Evolutionary conservation across 2,113 vertebrate genomes (phyloP).

Genomic region (Collichthys lucidus): DNA sequence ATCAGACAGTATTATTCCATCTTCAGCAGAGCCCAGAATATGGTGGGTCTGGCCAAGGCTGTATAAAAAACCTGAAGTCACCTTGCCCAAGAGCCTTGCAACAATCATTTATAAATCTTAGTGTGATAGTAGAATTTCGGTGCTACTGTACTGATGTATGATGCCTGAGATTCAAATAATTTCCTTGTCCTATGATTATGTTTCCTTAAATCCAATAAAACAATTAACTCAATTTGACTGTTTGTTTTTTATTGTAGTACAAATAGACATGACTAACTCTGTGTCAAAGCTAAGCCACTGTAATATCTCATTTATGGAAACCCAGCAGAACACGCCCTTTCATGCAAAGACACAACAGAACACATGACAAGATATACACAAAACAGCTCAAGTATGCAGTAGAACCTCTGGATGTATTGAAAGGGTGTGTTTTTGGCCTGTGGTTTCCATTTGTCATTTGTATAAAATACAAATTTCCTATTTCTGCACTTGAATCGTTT

Average conservation of each 20-base stretch:
- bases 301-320: not conserved
- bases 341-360: not conserved
- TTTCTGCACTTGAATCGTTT: too few relatives aligned
- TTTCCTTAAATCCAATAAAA: constrained; percentile 36
- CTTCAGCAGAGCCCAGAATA: constrained; percentile 72
- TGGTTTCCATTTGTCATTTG: too few relatives aligned
- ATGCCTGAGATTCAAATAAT: not conserved
- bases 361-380: too few relatives aligned
- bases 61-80: constrained; percentile 40
- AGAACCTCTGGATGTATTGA: too few relatives aligned
- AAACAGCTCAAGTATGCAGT: too few relatives aligned
- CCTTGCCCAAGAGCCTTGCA: not conserved
- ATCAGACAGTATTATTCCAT: constrained; percentile 76
- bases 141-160: not conserved
- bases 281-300: not conserved
- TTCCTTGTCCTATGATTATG: not conserved
- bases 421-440: too few relatives aligned
- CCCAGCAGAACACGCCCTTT: not conserved
- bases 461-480: too few relatives aligned
- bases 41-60: constrained; percentile 72
- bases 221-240: not conserved
- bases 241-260: not conserved
- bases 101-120: not conserved
- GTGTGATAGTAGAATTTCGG: not conserved
- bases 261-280: not conserved